Evolutionary conservation across 2,797 vertebrate species (phyloP).

Genomic region (Sylvia borin): DNA sequence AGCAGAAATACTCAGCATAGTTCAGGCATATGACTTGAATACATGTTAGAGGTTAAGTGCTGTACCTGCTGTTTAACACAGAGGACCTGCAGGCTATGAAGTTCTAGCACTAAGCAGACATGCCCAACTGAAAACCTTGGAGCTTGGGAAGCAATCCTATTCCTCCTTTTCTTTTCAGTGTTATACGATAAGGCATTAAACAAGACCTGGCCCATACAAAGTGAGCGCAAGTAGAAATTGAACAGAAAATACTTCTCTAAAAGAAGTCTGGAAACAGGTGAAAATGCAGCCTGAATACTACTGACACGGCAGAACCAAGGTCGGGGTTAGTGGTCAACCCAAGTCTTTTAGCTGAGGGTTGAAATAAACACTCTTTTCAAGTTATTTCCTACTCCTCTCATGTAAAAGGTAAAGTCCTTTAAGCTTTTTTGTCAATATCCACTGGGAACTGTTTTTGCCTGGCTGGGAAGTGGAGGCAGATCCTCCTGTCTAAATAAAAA

Average conservation of each 20-base stretch:
- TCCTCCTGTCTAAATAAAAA: not conserved
- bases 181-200: not conserved
- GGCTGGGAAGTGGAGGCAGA: not conserved
- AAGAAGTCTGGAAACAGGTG: not conserved
- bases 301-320: not conserved
- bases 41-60: not conserved
- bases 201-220: not conserved
- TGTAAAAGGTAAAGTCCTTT: not conserved
- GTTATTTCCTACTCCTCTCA: not conserved
- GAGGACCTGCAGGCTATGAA: not conserved
- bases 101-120: not conserved
- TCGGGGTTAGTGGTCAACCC: not conserved
- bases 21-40: not conserved
- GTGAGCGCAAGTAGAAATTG: not conserved
- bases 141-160: not conserved
- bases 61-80: not conserved
- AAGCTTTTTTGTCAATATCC: not conserved
- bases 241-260: not conserved
- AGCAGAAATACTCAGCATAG: not conserved
- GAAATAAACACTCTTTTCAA: not conserved
- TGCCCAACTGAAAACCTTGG: not conserved
- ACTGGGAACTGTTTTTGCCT: not conserved
- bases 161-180: not conserved
- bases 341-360: not conserved
- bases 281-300: not conserved